These are phyloP conservation scores for Passer domesticus DNA, from an alignment of 2,113 vertebrate genomes.

Conservation along the genomic window DNA sequence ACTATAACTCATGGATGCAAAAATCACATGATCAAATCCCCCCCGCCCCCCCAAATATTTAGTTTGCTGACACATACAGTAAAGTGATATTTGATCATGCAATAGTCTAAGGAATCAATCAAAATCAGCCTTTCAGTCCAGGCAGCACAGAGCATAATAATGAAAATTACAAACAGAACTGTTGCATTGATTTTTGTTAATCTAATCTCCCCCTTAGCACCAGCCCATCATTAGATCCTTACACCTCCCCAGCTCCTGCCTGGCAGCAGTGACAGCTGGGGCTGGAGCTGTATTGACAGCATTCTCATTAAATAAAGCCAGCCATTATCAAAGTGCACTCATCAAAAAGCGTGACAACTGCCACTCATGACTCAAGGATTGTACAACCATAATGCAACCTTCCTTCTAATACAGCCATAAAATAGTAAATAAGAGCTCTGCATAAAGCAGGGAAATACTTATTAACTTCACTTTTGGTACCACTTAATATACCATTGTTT, in stretches of 20 bases:
- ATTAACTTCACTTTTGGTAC: background rate
- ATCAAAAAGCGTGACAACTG: background rate
- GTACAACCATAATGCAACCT: background rate
- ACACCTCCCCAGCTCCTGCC: background rate
- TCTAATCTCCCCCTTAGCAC: slow-evolving; percentile 43
- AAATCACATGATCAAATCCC: background rate
- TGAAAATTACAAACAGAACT: slow-evolving; percentile 9
- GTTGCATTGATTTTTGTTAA: slow-evolving; percentile 62
- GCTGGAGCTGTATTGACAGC: background rate
- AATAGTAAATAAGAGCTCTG: background rate
- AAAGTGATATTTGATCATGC: background rate
- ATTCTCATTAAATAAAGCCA: slow-evolving; percentile 17
- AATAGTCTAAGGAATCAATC: slow-evolving; percentile 34
- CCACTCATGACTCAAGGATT: background rate
- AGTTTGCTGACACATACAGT: background rate
- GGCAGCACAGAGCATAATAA: slow-evolving; percentile 5
- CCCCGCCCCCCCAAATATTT: background rate
- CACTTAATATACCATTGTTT: background rate
- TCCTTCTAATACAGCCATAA: background rate
- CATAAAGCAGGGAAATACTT: background rate
- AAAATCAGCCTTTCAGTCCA: slow-evolving; percentile 20
- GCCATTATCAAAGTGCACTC: slow-evolving; percentile 10
- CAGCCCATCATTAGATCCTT: slow-evolving; percentile 31
- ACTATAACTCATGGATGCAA: background rate
- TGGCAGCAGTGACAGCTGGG: background rate